Evolutionary conservation across 2,888 invertebrate genomes (phyloP).

Genomic region (Tortrix viridana): DNA sequence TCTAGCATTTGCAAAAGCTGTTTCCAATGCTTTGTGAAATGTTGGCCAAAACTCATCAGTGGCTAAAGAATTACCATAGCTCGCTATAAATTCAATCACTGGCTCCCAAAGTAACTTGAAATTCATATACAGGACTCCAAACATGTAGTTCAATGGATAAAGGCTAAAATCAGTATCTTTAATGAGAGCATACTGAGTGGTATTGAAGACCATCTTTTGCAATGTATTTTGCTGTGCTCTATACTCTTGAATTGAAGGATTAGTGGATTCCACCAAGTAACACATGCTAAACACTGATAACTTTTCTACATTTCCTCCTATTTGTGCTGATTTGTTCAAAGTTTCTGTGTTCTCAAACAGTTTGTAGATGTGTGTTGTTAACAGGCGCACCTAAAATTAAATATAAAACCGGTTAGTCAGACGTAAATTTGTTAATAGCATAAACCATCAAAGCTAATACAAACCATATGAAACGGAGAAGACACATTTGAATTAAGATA

Average conservation of each 20-base stretch:
- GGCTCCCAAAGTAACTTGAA: slow-evolving; percentile 96
- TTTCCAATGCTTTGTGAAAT: slow-evolving; percentile 85
- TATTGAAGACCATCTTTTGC: slow-evolving; percentile 88
- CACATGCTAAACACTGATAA: slow-evolving; percentile 87
- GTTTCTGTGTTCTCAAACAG: slow-evolving; percentile 85
- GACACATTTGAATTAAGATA: slow-evolving; percentile 85
- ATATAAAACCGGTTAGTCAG: background rate
- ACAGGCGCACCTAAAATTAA: slow-evolving; percentile 85
- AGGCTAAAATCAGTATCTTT: slow-evolving; percentile 84
- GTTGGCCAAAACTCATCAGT: slow-evolving; percentile 89
- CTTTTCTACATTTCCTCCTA: slow-evolving; percentile 66
- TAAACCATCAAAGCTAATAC: slow-evolving; percentile 46
- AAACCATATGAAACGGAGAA: slow-evolving; percentile 88
- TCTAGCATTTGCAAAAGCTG: slow-evolving; percentile 76
- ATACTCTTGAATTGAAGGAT: slow-evolving; percentile 90
- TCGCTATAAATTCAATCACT: slow-evolving; percentile 88
- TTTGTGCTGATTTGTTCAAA: slow-evolving; percentile 65
- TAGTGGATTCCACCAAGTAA: slow-evolving; percentile 88
- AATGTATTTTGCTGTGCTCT: slow-evolving; percentile 90
- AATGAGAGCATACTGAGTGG: slow-evolving; percentile 83
- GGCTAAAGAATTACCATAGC: slow-evolving; percentile 87
- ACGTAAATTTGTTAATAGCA: background rate
- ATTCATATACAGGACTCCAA: slow-evolving; percentile 93
- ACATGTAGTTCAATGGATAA: slow-evolving; percentile 90
- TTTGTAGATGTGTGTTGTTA: slow-evolving; percentile 90